Base-by-base conservation (phyloP, 1,140 invertebrate genomes). In the Bombus haemorrhoidalis region DNA sequence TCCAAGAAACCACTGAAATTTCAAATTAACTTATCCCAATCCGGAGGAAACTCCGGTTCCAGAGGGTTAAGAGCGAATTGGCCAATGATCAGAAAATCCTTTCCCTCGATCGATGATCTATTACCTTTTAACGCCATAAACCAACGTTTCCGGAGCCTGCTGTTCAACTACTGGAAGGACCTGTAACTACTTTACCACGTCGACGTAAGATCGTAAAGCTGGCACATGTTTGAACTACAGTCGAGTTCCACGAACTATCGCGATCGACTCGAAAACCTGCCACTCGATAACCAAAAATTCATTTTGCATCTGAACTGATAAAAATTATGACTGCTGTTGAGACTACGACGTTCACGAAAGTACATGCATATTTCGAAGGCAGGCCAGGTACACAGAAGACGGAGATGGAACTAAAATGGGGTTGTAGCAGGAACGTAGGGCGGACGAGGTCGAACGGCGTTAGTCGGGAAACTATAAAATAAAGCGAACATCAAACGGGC, bases 151-250 rank as follows among this genome's bases (percentile, higher is more conserved):
- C 57, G 18, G 18, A 4, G 57, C 4, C 12, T 57, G 57, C 47
- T 12, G 32, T 62, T 18, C 71, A 12, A 34, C 62, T 53, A 39
- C 73, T 66, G 32, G 22, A 73, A 69, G 73, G 41, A 37, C 81
- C 81, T 32, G 69, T 89, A 89, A 90, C 85, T 76, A 82, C 81
- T 87, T 90, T 82, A 87, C 78, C 86, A 43, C 79, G 69, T 8
- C 73, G 32, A 47, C 68, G 28, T 89, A 90, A 87, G 75, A 86
- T 90, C 88, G 88, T 90, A 89, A 89, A 89, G 64, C 82, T 37
- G 84, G 82, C 86, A 78, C 85, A 87, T 82, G 75, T 76, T 82
- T 85, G 69, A 73, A 74, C 73, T 68, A 85, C 59, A 69, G 47
- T 71, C 74, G 88, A 79, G 84, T 75, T 66, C 39, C 76, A 85